A percentile compares a stretch with the other conserved stretches of the same genome.
These are phyloP conservation scores for Aleadryas rufinucha DNA, from an alignment of 2,113 vertebrate genomes.

Conservation along the genomic window DNA sequence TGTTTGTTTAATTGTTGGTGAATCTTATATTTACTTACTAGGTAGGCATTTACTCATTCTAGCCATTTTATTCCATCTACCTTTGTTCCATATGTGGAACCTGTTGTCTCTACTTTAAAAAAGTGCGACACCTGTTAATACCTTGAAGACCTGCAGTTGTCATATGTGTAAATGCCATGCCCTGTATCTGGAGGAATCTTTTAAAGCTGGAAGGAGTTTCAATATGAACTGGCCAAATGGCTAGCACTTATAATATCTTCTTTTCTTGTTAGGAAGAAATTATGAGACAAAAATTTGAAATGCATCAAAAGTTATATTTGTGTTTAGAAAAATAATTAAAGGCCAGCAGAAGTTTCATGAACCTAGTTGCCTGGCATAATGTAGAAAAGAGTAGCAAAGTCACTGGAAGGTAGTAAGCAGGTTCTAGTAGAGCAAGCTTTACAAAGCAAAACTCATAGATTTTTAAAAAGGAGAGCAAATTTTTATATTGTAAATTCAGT, in stretches of 20 bases:
- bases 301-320: background rate
- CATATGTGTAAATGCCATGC: background rate
- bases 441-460: background rate
- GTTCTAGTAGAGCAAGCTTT: background rate
- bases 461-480: background rate
- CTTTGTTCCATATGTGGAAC: background rate
- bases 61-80: background rate
- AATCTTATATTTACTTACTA: background rate
- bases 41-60: background rate
- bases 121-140: background rate
- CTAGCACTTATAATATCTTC: background rate
- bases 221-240: background rate
- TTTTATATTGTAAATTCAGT: background rate
- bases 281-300: background rate
- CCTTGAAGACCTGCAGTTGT: background rate
- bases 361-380: background rate
- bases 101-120: background rate
- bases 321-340: background rate
- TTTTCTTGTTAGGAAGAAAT: background rate
- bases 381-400: background rate
- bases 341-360: background rate
- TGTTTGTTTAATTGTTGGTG: background rate
- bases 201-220: background rate
- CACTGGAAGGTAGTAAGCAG: background rate
- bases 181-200: background rate